Evolutionary conservation across 1,140 invertebrate genomes (phyloP), one percentile per base, ranked within the genome.

Genomic region (Teleogryllus occipitalis): DNA sequence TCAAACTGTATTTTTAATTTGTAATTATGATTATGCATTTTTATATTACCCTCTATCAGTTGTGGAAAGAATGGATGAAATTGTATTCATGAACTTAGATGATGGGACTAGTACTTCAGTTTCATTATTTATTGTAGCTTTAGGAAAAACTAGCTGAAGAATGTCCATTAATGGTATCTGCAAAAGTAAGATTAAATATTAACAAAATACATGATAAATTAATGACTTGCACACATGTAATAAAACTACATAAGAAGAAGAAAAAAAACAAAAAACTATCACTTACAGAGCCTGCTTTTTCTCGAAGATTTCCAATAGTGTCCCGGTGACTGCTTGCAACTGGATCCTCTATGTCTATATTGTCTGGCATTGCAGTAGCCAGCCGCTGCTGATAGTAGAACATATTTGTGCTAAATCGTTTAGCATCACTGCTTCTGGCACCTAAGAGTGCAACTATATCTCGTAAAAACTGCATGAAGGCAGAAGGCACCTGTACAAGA

Each of bases 371-470:
- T 75, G 89, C 87, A 83, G 90, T 89, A 7, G 90, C 91, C 0
- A 92, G 85, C 27, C 90, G 82, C 82, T 87, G 88, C 83, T 92
- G 91, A 83, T 90, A 91, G 74, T 85, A 85, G 82, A 89, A 92
- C 46, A 91, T 87, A 81, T 91, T 89, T 8, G 88, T 86, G 10
- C 88, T 87, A 82, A 91, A 91, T 75, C 85, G 86, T 0, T 84
- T 81, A 0, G 90, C 88, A 22, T 88, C 85, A 12, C 84, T 82
- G 47, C 83, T 86, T 15, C 86, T 87, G 7, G 88, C 88, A n/a
- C 87, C 87, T 47, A 92, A 83, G 7, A 86, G 82, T 76, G 87
- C 87, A 3, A 88, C 87, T 6, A 89, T 84, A 78, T 90, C 89
- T 80, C 87, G 87, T 80, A 91, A 87, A 77, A 88, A 89, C n/a